These are phyloP conservation scores for Periophthalmodon schlosseri DNA, from an alignment of 2,113 vertebrate genomes.

Conservation along the genomic window DNA sequence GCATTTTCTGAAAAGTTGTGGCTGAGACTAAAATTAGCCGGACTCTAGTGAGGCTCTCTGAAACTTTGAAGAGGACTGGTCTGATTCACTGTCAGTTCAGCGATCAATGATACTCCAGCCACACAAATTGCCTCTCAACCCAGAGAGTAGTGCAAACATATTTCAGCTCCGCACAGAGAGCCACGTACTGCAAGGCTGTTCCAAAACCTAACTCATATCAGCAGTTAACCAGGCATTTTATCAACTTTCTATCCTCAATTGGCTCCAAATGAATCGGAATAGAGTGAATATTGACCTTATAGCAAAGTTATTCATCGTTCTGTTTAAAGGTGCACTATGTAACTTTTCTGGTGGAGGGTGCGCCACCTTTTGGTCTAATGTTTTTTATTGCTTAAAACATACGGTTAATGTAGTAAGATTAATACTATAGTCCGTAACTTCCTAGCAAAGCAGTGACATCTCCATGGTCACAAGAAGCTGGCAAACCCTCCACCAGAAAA, in stretches of 20 bases:
- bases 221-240: not conserved
- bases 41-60: not conserved
- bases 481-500: too few relatives aligned
- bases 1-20: not conserved
- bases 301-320: not conserved
- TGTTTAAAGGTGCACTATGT: not conserved
- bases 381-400: too few relatives aligned
- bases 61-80: slow-evolving; percentile 8
- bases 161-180: not conserved
- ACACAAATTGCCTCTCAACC: slow-evolving; percentile 9
- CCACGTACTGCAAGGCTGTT: not conserved
- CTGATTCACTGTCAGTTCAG: slow-evolving; percentile 3
- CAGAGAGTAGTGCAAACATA: not conserved
- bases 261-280: not conserved
- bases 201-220: not conserved
- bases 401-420: too few relatives aligned
- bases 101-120: slow-evolving; percentile 7
- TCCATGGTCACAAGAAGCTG: too few relatives aligned
- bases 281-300: not conserved
- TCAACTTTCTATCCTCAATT: slow-evolving; percentile 3
- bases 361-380: too few relatives aligned
- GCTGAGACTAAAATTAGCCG: not conserved
- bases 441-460: too few relatives aligned
- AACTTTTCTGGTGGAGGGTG: too few relatives aligned
- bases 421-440: too few relatives aligned